phyloP scores from a whole-genome alignment of 2,113 vertebrate genomes.

The Sisor rabdophorus region DNA sequence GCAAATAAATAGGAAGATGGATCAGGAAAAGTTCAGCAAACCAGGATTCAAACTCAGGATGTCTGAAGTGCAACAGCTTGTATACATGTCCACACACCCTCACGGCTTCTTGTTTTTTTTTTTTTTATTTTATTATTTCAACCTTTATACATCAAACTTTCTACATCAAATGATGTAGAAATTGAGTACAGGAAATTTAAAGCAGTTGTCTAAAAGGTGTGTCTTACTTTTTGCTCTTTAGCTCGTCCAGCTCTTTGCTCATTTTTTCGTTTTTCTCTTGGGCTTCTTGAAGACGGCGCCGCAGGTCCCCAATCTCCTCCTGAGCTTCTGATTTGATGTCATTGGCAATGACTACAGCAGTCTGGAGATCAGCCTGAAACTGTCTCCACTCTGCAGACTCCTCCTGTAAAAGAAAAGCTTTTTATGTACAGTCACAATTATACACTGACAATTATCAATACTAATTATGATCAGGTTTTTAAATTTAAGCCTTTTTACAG shows the following conservation, averaged over 20 bases:
- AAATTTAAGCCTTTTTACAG: neutral
- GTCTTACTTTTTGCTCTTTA: conserved; percentile 50
- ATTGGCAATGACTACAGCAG: conserved; percentile 53
- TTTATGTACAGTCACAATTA: neutral
- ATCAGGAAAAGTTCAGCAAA: too few relatives aligned
- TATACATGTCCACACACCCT: too few relatives aligned
- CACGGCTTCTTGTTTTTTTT: too few relatives aligned
- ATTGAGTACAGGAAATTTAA: neutral
- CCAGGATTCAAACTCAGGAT: too few relatives aligned
- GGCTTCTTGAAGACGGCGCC: conserved; percentile 51
- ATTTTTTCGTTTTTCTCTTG: conserved; percentile 55
- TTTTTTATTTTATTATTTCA: too few relatives aligned
- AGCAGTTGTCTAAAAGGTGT: neutral
- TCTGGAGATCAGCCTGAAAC: conserved; percentile 55
- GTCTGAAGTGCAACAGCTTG: too few relatives aligned
- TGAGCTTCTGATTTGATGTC: conserved; percentile 55
- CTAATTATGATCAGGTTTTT: neutral
- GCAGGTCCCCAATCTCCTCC: conserved; percentile 52
- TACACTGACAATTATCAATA: too few relatives aligned
- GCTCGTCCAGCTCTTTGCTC: conserved; percentile 52
- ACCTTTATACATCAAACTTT: too few relatives aligned
- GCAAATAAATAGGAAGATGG: too few relatives aligned
- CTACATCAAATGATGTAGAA: neutral
- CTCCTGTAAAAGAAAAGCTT: conserved; percentile 36
- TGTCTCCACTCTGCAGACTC: conserved; percentile 54